Evolutionary conservation across 2,888 invertebrate species (phyloP), one percentile per base, ranked within the genome.

Genomic region (Sericinus montela): DNA sequence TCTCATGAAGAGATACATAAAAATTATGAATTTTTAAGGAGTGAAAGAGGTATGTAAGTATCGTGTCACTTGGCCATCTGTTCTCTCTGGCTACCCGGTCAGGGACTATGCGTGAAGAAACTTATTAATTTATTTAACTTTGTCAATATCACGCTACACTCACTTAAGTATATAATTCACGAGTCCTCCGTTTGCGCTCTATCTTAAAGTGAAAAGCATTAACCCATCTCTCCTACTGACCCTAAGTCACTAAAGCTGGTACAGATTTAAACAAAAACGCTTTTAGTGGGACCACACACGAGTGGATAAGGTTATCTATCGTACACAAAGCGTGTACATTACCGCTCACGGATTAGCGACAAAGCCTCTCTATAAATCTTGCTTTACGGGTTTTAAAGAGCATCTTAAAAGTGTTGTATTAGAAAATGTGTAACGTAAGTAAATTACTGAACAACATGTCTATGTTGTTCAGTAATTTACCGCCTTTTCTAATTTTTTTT

Each of bases 271-370:
- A 44, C 48, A 9, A 25, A 39, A 41, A 50, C 47, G 49, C 46
- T 55, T 53, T 56, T 56, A 57, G 40, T 38, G 49, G 15, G 56
- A 56, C 55, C 56, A 56, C 58, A 57, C 56, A 57, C 54, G 53
- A 47, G 45, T 29, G 41, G 60, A 60, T 60, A 59, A 58, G 51
- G 35, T 40, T 58, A 55, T 60, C 40, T 58, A 55, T 60, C 59
- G 46, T 39, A 30, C 45, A 53, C 51, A 54, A 59, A 54, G 47
- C 52, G 54, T 14, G 43, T 40, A 15, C 40, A 50, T 49, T 49
- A 49, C 43, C 13, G 30, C n/a, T 28, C 8, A 6, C 40, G 19
- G 47, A 43, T 44, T 38, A 44, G 48, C 43, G 11, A 38, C 34
- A 25, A 32, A 39, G 34, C 28, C 28, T 6, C 4, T n/a, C 19